Percentiles rank a stretch among this genome's conserved stretches.
phyloP scores from a whole-genome alignment of 2,797 vertebrate species.

The Florisuga fusca region DNA sequence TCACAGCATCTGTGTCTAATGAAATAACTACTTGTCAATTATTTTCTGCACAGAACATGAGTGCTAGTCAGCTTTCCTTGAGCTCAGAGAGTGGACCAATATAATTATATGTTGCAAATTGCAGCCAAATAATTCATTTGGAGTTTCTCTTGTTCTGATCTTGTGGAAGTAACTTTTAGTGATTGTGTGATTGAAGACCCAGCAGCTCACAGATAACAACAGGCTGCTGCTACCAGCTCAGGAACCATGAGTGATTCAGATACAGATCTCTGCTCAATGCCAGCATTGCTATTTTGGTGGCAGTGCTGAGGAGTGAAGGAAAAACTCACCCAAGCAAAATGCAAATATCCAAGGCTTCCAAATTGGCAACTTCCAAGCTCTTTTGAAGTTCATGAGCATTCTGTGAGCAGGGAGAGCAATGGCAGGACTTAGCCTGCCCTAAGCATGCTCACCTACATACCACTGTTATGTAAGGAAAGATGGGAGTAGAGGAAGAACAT shows the following conservation, averaged over 20 bases:
- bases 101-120: background rate
- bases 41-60: background rate
- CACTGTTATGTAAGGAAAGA: background rate
- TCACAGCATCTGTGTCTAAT: background rate
- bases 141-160: background rate
- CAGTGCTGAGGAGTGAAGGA: background rate
- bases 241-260: background rate
- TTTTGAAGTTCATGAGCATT: background rate
- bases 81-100: background rate
- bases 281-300: background rate
- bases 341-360: background rate
- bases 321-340: background rate
- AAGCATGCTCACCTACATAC: background rate
- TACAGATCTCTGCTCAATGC: background rate
- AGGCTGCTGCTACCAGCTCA: background rate
- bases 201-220: background rate
- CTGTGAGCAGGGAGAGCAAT: background rate
- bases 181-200: background rate
- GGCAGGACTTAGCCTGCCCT: background rate
- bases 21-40: background rate
- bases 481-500: background rate
- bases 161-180: background rate
- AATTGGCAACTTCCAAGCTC: background rate
- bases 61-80: background rate
- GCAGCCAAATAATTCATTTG: background rate